Conservation (phyloP, 2,113 vertebrate genomes). For the Papio anubis region DNA sequence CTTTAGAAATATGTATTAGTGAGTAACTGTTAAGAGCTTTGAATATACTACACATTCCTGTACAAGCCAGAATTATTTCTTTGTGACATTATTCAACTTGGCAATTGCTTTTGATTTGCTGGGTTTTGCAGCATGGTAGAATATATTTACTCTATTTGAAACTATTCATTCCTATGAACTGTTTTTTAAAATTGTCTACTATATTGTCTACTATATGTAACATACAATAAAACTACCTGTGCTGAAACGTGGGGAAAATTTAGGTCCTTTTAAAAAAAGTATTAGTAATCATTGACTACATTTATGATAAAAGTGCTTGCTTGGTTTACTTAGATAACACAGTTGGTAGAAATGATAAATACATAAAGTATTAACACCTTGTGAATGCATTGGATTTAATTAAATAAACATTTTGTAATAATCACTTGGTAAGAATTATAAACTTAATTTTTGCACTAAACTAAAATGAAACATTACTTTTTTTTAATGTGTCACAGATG, state of each 20-base stretch:
- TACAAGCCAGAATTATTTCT: slow-evolving; percentile 84
- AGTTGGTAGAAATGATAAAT: slow-evolving; percentile 66
- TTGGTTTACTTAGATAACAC: slow-evolving; percentile 60
- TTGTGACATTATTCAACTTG: slow-evolving; percentile 84
- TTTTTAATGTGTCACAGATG: too few relatives aligned
- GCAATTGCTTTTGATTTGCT: slow-evolving; percentile 82
- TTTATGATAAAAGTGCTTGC: slow-evolving; percentile 74
- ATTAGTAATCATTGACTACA: slow-evolving; percentile 74
- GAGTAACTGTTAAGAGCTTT: slow-evolving; percentile 83
- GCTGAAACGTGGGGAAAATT: slow-evolving; percentile 80
- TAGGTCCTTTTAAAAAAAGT: slow-evolving; percentile 55
- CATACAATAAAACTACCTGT: slow-evolving; percentile 81
- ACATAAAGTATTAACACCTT: slow-evolving; percentile 70
- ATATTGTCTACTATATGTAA: slow-evolving; percentile 74
- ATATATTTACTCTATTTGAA: slow-evolving; percentile 83
- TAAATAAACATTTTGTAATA: slow-evolving; percentile 72
- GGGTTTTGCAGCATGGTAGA: slow-evolving; percentile 75
- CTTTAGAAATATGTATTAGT: slow-evolving; percentile 81
- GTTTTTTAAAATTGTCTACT: slow-evolving; percentile 74
- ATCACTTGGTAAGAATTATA: background rate
- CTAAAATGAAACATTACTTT: too few relatives aligned
- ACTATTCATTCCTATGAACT: slow-evolving; percentile 81
- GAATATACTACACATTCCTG: slow-evolving; percentile 86
- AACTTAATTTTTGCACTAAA: too few relatives aligned
- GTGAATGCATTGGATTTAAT: slow-evolving; percentile 69